phyloP scores from a whole-genome alignment of 92 coral and sea anemone species.

The Bergia puertoricense region DNA sequence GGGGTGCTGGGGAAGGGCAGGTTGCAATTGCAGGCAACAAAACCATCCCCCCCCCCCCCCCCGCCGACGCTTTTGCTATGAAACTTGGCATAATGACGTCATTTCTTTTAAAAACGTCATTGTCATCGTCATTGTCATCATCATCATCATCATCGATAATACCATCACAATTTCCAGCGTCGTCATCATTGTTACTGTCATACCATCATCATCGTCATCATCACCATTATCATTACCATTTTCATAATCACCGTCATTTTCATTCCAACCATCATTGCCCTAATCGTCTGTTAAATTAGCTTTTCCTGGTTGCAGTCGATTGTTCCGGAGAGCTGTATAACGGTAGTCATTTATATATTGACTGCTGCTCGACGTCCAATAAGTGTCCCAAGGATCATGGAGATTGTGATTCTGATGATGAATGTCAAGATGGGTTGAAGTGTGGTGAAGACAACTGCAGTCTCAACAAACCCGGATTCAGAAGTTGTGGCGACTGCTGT shows the following conservation, averaged over 20 bases:
- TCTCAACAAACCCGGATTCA: neutral
- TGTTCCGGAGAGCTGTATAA: neutral
- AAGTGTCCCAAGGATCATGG: neutral
- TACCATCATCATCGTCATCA: too few relatives aligned
- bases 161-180: too few relatives aligned
- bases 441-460: neutral
- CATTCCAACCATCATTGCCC: neutral
- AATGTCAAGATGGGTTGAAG: neutral
- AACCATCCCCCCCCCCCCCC: too few relatives aligned
- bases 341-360: neutral
- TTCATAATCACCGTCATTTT: neutral
- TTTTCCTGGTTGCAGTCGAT: neutral
- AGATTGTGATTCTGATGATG: neutral
- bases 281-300: too few relatives aligned
- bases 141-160: too few relatives aligned
- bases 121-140: too few relatives aligned
- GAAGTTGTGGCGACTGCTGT: neutral
- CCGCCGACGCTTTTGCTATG: too few relatives aligned
- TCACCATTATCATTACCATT: neutral
- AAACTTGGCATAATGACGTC: too few relatives aligned
- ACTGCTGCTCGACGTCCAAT: neutral
- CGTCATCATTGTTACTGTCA: too few relatives aligned
- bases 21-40: too few relatives aligned
- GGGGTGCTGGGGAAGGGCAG: too few relatives aligned
- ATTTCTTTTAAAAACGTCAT: too few relatives aligned